Percentiles rank a stretch among this genome's conserved stretches.
Evolutionary conservation across 64 coral and sea anemone species (phyloP).

Genomic region (Pocillopora verrucosa): DNA sequence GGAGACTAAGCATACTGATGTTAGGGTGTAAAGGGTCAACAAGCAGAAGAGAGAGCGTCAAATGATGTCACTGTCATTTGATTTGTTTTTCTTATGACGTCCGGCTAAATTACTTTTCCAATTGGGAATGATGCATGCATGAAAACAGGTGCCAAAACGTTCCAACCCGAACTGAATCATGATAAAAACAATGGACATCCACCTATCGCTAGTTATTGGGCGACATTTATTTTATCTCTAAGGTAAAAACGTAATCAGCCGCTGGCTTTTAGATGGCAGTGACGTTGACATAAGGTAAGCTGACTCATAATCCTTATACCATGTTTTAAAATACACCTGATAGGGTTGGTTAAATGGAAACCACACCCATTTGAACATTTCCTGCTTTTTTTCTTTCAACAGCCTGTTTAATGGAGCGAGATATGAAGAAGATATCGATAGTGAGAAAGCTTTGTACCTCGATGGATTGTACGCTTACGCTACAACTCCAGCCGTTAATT

Average conservation of each 20-base stretch:
- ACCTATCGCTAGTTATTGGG: too few species aligned
- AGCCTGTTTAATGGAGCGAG: neutral
- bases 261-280: conserved; percentile 4
- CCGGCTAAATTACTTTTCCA: too few species aligned
- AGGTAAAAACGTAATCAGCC: neutral
- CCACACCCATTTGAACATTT: neutral
- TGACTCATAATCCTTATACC: neutral
- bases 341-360: neutral
- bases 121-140: too few species aligned
- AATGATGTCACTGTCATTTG: too few species aligned
- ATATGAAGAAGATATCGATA: neutral
- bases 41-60: too few species aligned
- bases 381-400: neutral
- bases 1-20: too few species aligned
- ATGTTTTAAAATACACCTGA: too few species aligned
- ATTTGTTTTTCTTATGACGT: too few species aligned
- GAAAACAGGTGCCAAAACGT: too few species aligned
- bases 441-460: neutral
- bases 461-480: conserved; percentile 6
- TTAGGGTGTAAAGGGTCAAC: too few species aligned
- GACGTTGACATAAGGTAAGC: neutral
- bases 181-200: too few species aligned
- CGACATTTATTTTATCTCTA: too few species aligned
- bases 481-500: neutral
- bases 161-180: neutral